Conservation (phyloP, 2,888 invertebrate genomes). For the Xestia rhomboidea region DNA sequence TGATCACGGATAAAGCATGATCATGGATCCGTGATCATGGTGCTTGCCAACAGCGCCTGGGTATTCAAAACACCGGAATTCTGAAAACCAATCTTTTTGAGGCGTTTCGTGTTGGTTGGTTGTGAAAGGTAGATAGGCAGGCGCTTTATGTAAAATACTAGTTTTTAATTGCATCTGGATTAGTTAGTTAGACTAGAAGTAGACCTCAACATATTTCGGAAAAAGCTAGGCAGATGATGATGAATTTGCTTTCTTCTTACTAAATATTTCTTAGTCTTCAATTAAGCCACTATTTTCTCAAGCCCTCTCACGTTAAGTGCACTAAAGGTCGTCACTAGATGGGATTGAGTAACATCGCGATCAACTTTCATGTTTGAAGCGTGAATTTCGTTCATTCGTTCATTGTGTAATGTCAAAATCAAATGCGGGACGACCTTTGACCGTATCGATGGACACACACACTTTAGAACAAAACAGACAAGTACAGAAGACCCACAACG, state of each 20-base stretch:
- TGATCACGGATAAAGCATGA: too few species aligned
- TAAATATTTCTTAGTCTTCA: background rate
- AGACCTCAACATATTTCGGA: background rate
- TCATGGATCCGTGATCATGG: too few species aligned
- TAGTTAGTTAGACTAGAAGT: background rate
- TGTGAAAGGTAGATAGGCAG: background rate
- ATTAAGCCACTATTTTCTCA: constrained; percentile 46
- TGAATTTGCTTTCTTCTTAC: background rate
- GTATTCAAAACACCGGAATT: background rate
- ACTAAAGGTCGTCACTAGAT: constrained; percentile 77
- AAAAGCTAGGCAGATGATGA: background rate
- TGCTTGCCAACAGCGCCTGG: too few species aligned
- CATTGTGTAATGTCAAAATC: constrained; percentile 79
- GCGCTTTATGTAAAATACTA: background rate
- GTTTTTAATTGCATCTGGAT: background rate
- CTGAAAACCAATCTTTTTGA: background rate
- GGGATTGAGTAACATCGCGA: constrained; percentile 79
- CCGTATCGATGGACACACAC: constrained; percentile 74
- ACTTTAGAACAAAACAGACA: constrained; percentile 42
- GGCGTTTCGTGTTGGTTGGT: background rate
- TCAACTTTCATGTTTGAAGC: constrained; percentile 78
- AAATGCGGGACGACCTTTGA: constrained; percentile 76
- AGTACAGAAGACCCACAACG: constrained; percentile 15
- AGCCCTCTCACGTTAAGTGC: constrained; percentile 68
- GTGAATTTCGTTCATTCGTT: constrained; percentile 81